These are phyloP conservation scores for Falcunculus frontatus DNA, from an alignment of 2,113 vertebrate genomes.

Conservation along the genomic window DNA sequence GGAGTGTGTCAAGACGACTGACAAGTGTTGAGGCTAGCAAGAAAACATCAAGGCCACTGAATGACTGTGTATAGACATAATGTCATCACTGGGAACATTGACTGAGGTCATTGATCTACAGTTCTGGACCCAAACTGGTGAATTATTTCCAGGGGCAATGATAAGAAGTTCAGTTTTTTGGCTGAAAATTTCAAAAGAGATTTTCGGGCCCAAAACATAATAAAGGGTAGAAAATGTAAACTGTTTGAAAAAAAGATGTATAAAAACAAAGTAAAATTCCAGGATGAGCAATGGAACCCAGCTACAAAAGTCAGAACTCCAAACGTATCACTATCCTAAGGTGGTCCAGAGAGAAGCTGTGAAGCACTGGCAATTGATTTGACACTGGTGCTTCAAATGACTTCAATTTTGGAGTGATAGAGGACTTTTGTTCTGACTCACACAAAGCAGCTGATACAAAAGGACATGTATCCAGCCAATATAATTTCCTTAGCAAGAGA, in stretches of 20 bases:
- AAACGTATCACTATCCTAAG: not conserved
- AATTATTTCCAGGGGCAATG: not conserved
- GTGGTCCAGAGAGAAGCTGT: not conserved
- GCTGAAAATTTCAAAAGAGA: not conserved
- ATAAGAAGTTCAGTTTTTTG: not conserved
- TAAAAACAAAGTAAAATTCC: not conserved
- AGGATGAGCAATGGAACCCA: not conserved
- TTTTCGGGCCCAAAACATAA: not conserved
- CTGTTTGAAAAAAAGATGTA: not conserved
- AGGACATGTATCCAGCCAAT: not conserved
- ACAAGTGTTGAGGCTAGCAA: not conserved
- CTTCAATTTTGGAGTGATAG: not conserved
- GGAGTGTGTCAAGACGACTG: not conserved
- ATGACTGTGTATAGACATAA: not conserved
- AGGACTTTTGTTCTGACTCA: not conserved
- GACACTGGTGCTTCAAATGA: not conserved
- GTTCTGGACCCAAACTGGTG: not conserved
- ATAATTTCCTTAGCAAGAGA: conserved; percentile 7
- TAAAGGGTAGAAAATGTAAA: not conserved
- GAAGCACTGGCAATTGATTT: not conserved
- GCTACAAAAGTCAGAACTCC: not conserved
- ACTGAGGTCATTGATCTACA: not conserved
- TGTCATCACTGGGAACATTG: not conserved
- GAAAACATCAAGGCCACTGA: not conserved
- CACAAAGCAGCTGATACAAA: conserved; percentile 6